These are phyloP conservation scores for Sturnira hondurensis DNA, from an alignment of 2,113 vertebrate species.

Conservation along the genomic window DNA sequence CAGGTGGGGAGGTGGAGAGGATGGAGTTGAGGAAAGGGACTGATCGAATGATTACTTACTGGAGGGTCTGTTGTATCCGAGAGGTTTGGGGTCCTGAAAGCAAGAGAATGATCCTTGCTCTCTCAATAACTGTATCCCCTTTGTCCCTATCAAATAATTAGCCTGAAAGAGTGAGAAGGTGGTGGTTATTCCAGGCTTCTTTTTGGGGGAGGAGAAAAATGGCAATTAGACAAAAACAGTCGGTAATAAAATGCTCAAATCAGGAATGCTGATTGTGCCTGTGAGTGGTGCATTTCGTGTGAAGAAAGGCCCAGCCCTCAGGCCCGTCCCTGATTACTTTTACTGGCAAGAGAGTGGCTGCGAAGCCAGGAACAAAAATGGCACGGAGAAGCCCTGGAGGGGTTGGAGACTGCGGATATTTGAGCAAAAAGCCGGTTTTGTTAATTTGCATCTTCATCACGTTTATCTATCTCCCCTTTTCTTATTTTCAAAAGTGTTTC, in stretches of 20 bases:
- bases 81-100: not conserved
- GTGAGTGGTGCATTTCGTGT: not conserved
- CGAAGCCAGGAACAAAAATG: not conserved
- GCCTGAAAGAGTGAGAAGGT: not conserved
- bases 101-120: not conserved
- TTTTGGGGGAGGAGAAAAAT: not conserved
- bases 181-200: not conserved
- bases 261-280: not conserved
- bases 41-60: not conserved
- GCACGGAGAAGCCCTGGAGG: not conserved
- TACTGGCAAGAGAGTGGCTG: not conserved
- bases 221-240: not conserved
- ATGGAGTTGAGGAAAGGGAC: not conserved
- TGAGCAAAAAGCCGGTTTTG: not conserved
- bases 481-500: constrained; percentile 53
- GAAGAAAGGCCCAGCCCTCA: not conserved
- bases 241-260: not conserved
- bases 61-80: not conserved
- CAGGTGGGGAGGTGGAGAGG: not conserved
- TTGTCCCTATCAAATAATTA: not conserved
- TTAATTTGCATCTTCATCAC: constrained; percentile 26
- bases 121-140: not conserved
- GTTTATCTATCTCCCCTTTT: constrained; percentile 30
- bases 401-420: not conserved
- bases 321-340: not conserved